Evolutionary conservation across 23 tunicate genomes (phyloP).

Genomic region (Styela clava): DNA sequence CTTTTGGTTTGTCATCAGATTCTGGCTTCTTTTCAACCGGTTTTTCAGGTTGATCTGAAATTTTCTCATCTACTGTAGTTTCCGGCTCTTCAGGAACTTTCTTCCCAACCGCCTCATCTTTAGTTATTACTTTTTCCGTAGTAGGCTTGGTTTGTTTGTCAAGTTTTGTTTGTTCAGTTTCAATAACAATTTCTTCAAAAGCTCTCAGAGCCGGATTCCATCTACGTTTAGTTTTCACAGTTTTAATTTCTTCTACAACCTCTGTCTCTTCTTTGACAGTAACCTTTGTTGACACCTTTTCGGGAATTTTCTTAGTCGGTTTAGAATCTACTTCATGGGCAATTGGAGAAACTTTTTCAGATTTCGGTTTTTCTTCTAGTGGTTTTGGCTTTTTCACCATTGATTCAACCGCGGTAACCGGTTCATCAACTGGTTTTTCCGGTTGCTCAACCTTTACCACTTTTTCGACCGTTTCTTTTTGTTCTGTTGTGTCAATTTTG

Average conservation of each 20-base stretch:
- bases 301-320: background rate
- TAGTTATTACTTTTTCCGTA: background rate
- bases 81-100: background rate
- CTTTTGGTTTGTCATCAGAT: background rate
- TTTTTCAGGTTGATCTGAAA: background rate
- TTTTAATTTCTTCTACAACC: slow-evolving; percentile 9
- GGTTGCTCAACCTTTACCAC: slow-evolving; percentile 9
- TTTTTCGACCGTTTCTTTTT: background rate
- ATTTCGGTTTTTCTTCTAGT: background rate
- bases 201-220: slow-evolving; percentile 58
- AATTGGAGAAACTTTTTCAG: background rate
- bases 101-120: background rate
- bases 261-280: background rate
- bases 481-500: background rate
- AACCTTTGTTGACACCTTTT: background rate
- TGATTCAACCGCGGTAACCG: background rate
- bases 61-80: background rate
- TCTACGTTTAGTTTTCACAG: slow-evolving; percentile 34
- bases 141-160: background rate
- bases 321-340: background rate
- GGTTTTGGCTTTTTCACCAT: background rate
- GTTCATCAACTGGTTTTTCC: background rate
- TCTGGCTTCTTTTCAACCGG: background rate
- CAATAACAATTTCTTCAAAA: slow-evolving; percentile 56
- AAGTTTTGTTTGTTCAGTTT: slow-evolving; percentile 17